Conservation (phyloP, 2,797 vertebrate genomes). For the Mastacembelus armatus region DNA sequence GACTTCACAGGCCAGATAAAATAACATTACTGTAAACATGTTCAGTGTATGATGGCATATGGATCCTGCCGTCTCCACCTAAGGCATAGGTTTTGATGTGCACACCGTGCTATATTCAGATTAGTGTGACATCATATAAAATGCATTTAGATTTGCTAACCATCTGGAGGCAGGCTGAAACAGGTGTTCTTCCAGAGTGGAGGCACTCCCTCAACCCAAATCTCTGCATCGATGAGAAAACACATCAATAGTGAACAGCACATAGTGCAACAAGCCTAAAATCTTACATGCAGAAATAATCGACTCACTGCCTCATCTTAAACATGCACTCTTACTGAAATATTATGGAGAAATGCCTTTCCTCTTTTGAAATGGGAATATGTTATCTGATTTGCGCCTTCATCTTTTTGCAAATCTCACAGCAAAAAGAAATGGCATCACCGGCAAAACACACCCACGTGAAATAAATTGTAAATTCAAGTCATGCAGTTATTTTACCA, state of each 20-base stretch:
- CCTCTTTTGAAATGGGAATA: constrained; percentile 6
- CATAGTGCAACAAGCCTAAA: constrained; percentile 26
- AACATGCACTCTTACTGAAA: constrained; percentile 10
- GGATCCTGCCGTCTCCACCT: constrained; percentile 57
- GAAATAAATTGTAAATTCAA: constrained; percentile 49
- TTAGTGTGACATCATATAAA: constrained; percentile 79
- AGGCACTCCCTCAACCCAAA: constrained; percentile 70
- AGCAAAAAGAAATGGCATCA: background rate
- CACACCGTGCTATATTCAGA: constrained; percentile 65
- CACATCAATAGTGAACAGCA: constrained; percentile 63
- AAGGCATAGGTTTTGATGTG: constrained; percentile 70
- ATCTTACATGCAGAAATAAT: constrained; percentile 28
- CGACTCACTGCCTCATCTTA: background rate
- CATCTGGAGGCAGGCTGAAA: constrained; percentile 75
- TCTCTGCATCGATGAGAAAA: constrained; percentile 67
- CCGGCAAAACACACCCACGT: constrained; percentile 6
- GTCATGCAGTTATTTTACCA: constrained; percentile 45
- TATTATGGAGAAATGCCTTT: background rate
- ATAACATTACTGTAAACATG: constrained; percentile 53
- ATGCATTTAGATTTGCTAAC: constrained; percentile 77
- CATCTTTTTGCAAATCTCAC: background rate
- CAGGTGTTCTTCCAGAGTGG: constrained; percentile 76
- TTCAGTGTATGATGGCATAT: constrained; percentile 62
- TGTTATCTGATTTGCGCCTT: background rate
- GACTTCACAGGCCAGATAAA: constrained; percentile 27